Base-by-base conservation (phyloP, 2,888 invertebrate species). In the Ochropleura leucogaster region DNA sequence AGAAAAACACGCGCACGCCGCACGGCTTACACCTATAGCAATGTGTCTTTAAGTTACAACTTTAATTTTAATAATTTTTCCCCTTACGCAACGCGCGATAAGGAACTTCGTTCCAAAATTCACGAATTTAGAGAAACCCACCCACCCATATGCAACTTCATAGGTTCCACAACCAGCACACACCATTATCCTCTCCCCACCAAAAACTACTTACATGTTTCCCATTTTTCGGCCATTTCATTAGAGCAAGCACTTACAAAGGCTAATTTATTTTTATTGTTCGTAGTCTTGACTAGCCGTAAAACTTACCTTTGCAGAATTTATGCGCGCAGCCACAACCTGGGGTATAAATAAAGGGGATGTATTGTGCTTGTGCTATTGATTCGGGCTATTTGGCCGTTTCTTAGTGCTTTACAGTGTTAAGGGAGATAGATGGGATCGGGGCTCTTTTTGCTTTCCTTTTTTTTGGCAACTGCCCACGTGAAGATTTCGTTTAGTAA, bases 191-290 rank as follows among this genome's bases (percentile, higher is more conserved):
- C 53, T 6, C 47, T 57, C 57, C 40, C 62, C 40, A 59, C 68
- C 68, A 65, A 66, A 65, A 55, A 59, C 49, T 53, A 64, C 67
- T 44, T 49, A 51, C 63, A 51, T 73, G 77, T 73, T 77, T 44
- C 55, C 64, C 78, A 85, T 74, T 83, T 84, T 87, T 87, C 80
- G 78, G 72, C 65, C 86, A 84, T 86, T 86, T 86, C 88, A 87
- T 86, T 86, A 86, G 75, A 65, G 57, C 84, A 79, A 73, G 74
- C 86, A 86, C 88, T 87, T 82, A 82, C 80, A 47, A 40, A 68
- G 71, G 74, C 85, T 86, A 86, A 86, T 86, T 86, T 86, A 86
- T 86, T 86, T 86, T 86, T 86, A 86, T 87, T 86, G 86, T 84
- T 71, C 80, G 84, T 68, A 79, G 68, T 77, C 78, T 83, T 84